Base-by-base conservation (phyloP, 2,113 vertebrate genomes). In the Macrotis lagotis region DNA sequence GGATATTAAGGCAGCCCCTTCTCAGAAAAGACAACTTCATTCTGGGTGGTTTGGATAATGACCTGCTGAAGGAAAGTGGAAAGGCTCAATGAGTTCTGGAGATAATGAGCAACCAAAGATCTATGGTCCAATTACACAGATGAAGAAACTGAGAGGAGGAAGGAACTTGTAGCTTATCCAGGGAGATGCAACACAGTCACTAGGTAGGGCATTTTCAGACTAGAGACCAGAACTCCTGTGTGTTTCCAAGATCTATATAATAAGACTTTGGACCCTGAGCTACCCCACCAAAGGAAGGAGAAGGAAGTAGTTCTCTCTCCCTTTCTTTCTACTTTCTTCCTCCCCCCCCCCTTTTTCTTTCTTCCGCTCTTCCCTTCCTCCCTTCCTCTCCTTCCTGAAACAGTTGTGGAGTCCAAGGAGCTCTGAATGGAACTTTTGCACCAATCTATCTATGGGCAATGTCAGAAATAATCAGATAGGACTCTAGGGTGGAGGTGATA, bases 111-210 rank as follows among this genome's bases (percentile, higher is more conserved):
- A 89, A 25, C 48, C 94, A 48, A 2, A 37, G 26, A 31, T 7
- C n/a, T 50, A 7, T 47, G n/a, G 66, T 48, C 24, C 94, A 93
- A 28, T 94, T 91, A 93, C 88, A 92, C 48, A 66, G 90, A 0
- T 91, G 92, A 94, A 91, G 89, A 97, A 92, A 91, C 26, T 8
- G 7, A 47, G 49, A 92, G 92, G 66, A 37, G 48, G 44, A 88
- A 31, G 51, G 91, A 89, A 10, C 55, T 74, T 53, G 59, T 55
- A n/a, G 94, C 49, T 49, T 91, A 25, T 16, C 52, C 37, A 74
- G 37, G 6, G 16, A 74, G 66, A 74, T 2, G 14, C 14, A 74
- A 8, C 66, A 74, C 66, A 74, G 14, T 74, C n/a, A 74, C 37
- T 74, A 74, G 37, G 12, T n/a, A n/a, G 37, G 37, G 66, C 37